Percentiles rank a stretch among this genome's conserved stretches.
phyloP scores from a whole-genome alignment of 2,113 vertebrate species.

The Petromus typicus region DNA sequence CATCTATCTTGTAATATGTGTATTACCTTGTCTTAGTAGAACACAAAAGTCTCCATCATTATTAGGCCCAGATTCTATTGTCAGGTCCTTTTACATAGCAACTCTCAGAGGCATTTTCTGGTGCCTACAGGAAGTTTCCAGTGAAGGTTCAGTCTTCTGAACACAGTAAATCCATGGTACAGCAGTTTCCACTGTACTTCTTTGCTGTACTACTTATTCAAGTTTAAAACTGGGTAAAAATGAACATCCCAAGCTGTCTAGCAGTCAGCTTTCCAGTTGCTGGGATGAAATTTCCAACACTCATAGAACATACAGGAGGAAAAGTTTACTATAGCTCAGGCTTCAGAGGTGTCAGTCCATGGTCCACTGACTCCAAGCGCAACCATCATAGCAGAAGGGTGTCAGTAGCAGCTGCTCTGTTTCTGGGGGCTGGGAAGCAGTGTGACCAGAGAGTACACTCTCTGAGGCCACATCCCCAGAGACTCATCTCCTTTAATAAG shows the following conservation, averaged over 20 bases:
- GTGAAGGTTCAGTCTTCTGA: neutral
- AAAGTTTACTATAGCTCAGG: neutral
- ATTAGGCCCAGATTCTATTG: neutral
- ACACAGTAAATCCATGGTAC: neutral
- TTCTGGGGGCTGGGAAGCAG: neutral
- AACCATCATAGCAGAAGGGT: neutral
- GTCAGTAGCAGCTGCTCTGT: neutral
- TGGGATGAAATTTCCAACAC: neutral
- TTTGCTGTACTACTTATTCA: neutral
- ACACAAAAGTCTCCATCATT: neutral
- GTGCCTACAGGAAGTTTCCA: neutral
- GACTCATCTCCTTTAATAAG: neutral
- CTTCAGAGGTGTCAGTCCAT: neutral
- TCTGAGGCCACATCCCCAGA: neutral
- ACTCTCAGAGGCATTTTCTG: neutral
- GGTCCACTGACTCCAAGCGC: neutral
- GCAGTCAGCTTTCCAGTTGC: neutral
- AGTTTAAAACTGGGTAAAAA: neutral
- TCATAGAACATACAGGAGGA: neutral
- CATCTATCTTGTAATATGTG: neutral
- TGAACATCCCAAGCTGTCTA: neutral
- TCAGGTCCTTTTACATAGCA: neutral
- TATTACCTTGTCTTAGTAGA: neutral
- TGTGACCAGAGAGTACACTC: fast-evolving
- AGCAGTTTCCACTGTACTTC: no score